Percentiles rank a stretch among this genome's conserved stretches.
Conservation (phyloP, 2,113 vertebrate genomes). For the Grallaria varia region DNA sequence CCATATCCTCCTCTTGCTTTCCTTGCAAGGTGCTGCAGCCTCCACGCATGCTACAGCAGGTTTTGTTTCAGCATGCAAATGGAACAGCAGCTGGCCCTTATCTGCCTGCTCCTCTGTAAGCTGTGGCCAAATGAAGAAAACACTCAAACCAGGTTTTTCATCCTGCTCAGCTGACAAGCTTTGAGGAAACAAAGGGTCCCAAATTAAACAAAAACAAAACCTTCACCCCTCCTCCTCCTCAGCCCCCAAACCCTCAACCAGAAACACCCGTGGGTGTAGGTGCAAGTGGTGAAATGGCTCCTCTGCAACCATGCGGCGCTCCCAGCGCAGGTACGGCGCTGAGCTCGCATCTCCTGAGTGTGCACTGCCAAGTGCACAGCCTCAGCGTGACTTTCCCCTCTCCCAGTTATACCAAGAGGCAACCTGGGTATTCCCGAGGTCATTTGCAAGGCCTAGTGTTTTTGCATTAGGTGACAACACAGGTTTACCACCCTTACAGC, state of each 20-base stretch:
- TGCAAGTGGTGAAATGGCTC: background rate
- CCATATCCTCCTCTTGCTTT: background rate
- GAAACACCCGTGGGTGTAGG: background rate
- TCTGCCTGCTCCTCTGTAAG: slow-evolving; percentile 15
- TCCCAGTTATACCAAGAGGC: background rate
- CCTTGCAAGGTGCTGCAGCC: slow-evolving; percentile 13
- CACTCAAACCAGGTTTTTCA: slow-evolving; percentile 1
- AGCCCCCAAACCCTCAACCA: background rate
- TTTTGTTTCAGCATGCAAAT: slow-evolving; percentile 5
- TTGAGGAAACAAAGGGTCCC: slow-evolving; percentile 3
- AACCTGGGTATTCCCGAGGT: rapidly evolving
- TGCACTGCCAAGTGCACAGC: rapidly evolving
- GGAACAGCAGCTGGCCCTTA: slow-evolving; percentile 31
- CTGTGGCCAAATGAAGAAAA: slow-evolving; percentile 2
- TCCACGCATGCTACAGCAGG: rapidly evolving
- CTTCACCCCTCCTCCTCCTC: background rate
- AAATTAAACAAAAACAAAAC: background rate
- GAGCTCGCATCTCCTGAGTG: rapidly evolving
- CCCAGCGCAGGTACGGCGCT: rapidly evolving
- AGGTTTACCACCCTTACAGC: background rate
- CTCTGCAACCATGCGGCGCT: background rate
- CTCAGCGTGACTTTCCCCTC: background rate
- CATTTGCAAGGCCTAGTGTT: rapidly evolving
- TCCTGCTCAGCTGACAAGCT: slow-evolving; percentile 21
- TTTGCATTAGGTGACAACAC: background rate